phyloP scores from a whole-genome alignment of 2,113 vertebrate species.

The Ciconia maguari region DNA sequence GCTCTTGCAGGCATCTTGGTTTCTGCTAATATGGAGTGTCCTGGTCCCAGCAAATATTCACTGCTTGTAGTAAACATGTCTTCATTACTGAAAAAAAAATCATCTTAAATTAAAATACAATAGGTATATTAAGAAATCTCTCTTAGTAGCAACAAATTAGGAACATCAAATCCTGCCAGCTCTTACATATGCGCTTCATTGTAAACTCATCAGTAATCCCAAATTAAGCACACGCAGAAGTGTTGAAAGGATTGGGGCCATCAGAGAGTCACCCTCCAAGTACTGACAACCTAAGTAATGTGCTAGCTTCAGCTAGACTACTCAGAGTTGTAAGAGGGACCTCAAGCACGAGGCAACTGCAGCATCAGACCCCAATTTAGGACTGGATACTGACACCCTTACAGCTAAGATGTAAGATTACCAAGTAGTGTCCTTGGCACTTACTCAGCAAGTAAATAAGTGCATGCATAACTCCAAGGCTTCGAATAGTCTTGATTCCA shows the following conservation, averaged over 20 bases:
- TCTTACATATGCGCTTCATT: neutral
- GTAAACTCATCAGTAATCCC: constrained; percentile 3
- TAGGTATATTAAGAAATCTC: constrained; percentile 36
- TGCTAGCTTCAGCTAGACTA: neutral
- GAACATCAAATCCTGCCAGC: neutral
- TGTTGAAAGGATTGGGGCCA: constrained; percentile 24
- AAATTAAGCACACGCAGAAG: neutral
- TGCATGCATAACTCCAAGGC: neutral
- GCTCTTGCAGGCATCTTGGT: neutral
- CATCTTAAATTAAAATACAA: constrained; percentile 22
- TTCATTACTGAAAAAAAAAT: neutral
- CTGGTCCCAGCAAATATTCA: neutral
- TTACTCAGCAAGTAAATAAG: neutral
- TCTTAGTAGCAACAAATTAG: neutral
- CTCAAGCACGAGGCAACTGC: neutral
- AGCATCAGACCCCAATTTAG: neutral
- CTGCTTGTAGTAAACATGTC: neutral
- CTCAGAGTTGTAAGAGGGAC: neutral
- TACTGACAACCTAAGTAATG: constrained; percentile 9
- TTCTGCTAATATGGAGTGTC: neutral
- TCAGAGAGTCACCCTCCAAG: neutral
- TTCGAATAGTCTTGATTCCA: neutral
- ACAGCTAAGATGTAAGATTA: neutral
- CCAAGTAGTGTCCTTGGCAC: neutral
- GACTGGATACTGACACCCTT: neutral